phyloP scores from a whole-genome alignment of 2,888 invertebrate species.

The Lasius fuliginosus region DNA sequence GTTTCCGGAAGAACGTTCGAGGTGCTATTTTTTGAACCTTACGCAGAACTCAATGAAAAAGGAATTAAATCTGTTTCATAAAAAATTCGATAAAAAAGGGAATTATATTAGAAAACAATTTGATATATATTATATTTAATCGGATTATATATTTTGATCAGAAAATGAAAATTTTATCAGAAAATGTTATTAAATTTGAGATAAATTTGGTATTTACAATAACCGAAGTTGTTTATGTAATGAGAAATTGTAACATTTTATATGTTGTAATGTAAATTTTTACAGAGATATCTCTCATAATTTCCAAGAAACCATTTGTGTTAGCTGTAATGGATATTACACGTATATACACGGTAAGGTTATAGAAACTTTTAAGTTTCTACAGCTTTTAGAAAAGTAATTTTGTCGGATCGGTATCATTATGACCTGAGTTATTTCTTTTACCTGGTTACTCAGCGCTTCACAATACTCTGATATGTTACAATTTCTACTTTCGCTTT shows the following conservation, averaged over 20 bases:
- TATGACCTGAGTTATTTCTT: constrained; percentile 20
- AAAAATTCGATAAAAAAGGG: constrained; percentile 18
- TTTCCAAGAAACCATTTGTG: not conserved
- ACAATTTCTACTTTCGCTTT: constrained; percentile 43
- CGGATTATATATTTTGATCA: too few relatives aligned
- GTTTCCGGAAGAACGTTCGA: not conserved
- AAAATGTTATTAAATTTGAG: not conserved
- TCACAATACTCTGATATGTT: constrained; percentile 15
- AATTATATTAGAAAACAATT: not conserved
- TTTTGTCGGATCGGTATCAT: constrained; percentile 10
- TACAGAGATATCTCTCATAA: constrained; percentile 3
- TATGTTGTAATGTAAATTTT: constrained; percentile 15
- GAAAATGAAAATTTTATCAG: not conserved
- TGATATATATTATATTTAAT: not conserved
- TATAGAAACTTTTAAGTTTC: constrained; percentile 12
- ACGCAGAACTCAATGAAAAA: not conserved
- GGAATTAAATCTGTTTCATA: not conserved
- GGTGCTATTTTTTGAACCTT: not conserved
- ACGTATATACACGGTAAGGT: constrained; percentile 5
- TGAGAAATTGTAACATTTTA: not conserved
- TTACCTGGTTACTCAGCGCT: constrained; percentile 24
- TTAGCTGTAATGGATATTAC: constrained; percentile 38
- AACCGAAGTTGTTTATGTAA: not conserved
- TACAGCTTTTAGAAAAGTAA: constrained; percentile 22
- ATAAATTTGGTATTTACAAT: not conserved